Base-by-base conservation (phyloP, 92 coral and sea anemone species). In the Heteractis magnifica region DNA sequence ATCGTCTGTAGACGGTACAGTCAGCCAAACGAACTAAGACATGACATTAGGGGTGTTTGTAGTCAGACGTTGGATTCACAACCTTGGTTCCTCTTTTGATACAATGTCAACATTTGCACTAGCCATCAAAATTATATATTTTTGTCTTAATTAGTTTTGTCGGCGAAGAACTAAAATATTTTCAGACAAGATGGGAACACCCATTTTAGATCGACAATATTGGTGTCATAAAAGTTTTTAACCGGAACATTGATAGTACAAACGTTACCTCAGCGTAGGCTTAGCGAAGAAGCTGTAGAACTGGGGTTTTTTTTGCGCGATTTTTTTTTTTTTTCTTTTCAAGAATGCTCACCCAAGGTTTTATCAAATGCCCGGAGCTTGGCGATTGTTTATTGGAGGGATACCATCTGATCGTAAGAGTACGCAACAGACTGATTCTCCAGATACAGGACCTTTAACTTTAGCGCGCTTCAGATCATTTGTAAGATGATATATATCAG, bases 61-160 rank as follows among this genome's bases (percentile, higher is more conserved):
- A 1, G 9, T 9, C 10, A 64, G 71, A 64, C 71, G 26, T 4
- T 18, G 20, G 26, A 4, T 18, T 18, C 73, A 48, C 75, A 76
- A 11, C 59, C 26, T 41, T 76, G 44, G 74, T 59, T 58, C 60
- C 4, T 21, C 34, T 79, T 41, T 12, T 55, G 51, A 79, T 79
- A 62, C 58, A 56, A 10, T 48, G 83, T 79, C 83, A 79, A 79
- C 75, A 79, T 23, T 65, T 48, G 48, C 51, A 44, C 7, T 51
- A 4, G 71, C 20, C 72, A 65, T 16, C 72, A 65, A 55, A 77
- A 12, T 62, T 60, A 50, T 49, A 79, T 72, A 79, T 41, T 62
- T 79, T 79, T 70, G 65, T 58, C 72, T 49, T 79, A 79, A 79
- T 79, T 79, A 79, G 82, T 79, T 79, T 79, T 79, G 65, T 51